Evolutionary conservation across 2,888 invertebrate genomes (phyloP).

Genomic region (Thymelicus lineola): DNA sequence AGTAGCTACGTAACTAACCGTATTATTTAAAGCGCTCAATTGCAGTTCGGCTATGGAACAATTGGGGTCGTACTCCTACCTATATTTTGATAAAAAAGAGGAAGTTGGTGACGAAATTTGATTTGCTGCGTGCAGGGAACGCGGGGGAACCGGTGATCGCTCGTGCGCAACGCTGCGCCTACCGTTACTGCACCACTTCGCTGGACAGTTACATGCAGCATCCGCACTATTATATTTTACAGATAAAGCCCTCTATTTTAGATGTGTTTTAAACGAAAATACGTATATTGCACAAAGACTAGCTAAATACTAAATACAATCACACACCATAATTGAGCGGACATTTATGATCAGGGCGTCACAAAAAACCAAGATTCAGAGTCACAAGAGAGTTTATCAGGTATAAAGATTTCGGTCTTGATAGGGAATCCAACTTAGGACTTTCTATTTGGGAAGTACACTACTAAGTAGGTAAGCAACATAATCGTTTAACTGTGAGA

Average conservation of each 20-base stretch:
- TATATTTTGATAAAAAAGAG: conserved; percentile 48
- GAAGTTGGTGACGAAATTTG: conserved; percentile 59
- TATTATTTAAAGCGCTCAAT: conserved; percentile 48
- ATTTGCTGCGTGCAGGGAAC: conserved; percentile 59
- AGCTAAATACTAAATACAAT: no score
- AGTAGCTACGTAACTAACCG: conserved; percentile 45
- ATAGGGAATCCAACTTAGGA: no score
- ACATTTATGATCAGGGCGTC: no score
- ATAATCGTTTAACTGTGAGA: no score
- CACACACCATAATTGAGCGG: no score
- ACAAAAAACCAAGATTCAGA: no score
- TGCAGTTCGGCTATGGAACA: conserved; percentile 45
- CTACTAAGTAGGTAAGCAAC: no score
- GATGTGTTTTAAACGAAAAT: no score
- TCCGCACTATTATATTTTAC: conserved; percentile 15
- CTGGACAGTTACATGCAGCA: conserved; percentile 61
- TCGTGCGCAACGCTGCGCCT: conserved; percentile 69
- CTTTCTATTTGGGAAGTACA: no score
- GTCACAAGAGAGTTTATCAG: no score
- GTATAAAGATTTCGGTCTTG: no score
- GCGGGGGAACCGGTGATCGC: conserved; percentile 50
- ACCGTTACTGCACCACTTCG: conserved; percentile 75
- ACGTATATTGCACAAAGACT: no score
- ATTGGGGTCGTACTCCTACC: conserved; percentile 48
- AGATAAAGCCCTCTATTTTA: neutral